Base-by-base conservation (phyloP, 1,140 invertebrate genomes). In the Eriocheir sinensis region DNA sequence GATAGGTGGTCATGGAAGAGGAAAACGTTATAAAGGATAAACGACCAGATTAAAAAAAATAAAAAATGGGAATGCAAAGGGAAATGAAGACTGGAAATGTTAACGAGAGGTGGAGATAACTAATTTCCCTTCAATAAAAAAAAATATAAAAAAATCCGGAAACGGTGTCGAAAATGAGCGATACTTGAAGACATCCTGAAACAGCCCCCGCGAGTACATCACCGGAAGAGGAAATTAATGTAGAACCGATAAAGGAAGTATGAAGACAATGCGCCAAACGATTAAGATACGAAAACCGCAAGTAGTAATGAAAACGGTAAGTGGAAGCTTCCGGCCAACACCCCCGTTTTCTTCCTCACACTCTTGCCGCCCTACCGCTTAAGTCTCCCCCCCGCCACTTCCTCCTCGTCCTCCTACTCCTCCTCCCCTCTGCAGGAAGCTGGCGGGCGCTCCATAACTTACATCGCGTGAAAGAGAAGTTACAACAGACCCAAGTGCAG, bases 391-490 rank as follows among this genome's bases (percentile, higher is more conserved):
- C 53, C 83, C 44, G 12, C 92, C 30, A n/a, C 92, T 53, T 86
- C 92, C 38, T 36, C 83, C 17, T 2, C 15, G 81, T 48, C 38
- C 60, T 1, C 53, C 27, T 27, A 34, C 90, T 72, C 72, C 79
- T 34, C 27, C 72, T n/a, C 91, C 36, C 53, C 4, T 36, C 36
- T 30, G 21, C 72, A 85, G 8, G 32, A 32, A 41, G 21, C 34
- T 34, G 34, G 6, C 34, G 81, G 21, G 85, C 44, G 8, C 15
- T 21, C 41, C 27, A 92, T 92, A 92, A 85, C 79, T 92, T 92
- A 44, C 89, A 72, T 36, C 89, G 89, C 89, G 89, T 90, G 89
- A 90, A 72, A 60, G 89, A 90, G 44, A 90, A 90, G 89, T 90
- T 90, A 90, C 89, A 53, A 90, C 53, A 30, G 89, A 53, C n/a